These are phyloP conservation scores for Phylloscopus trochiloides DNA, from an alignment of 2,113 vertebrate species.

Conservation along the genomic window DNA sequence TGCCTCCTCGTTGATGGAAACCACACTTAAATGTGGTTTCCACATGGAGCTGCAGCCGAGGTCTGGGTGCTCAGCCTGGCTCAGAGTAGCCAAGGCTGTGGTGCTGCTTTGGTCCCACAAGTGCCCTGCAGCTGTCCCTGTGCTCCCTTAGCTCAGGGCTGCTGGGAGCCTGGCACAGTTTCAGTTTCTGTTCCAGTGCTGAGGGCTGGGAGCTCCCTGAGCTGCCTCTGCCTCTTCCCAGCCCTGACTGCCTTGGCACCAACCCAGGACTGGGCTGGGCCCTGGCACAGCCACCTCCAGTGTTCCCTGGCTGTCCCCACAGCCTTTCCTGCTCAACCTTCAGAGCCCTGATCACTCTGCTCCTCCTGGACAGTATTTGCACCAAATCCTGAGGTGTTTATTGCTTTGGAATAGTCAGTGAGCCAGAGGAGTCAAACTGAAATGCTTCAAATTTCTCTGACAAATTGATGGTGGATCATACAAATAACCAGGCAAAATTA, in stretches of 20 bases:
- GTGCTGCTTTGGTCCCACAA: not conserved
- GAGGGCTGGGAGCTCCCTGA: not conserved
- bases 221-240: not conserved
- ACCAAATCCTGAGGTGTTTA: rapidly evolving
- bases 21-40: rapidly evolving
- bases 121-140: not conserved
- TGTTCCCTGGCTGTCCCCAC: not conserved
- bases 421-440: not conserved
- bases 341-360: not conserved
- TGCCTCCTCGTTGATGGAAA: not conserved
- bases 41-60: no score
- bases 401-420: not conserved
- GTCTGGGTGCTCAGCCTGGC: not conserved
- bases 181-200: not conserved
- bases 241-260: not conserved
- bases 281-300: rapidly evolving
- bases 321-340: rapidly evolving
- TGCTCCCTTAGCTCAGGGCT: not conserved
- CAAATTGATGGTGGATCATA: rapidly evolving
- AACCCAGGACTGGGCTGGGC: not conserved
- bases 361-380: not conserved
- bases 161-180: not conserved
- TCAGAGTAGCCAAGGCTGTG: rapidly evolving
- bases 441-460: rapidly evolving
- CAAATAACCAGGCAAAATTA: not conserved